Evolutionary conservation across 1,140 invertebrate genomes (phyloP), one percentile per base, ranked within the genome.

Genomic region (Orchestia grillus): DNA sequence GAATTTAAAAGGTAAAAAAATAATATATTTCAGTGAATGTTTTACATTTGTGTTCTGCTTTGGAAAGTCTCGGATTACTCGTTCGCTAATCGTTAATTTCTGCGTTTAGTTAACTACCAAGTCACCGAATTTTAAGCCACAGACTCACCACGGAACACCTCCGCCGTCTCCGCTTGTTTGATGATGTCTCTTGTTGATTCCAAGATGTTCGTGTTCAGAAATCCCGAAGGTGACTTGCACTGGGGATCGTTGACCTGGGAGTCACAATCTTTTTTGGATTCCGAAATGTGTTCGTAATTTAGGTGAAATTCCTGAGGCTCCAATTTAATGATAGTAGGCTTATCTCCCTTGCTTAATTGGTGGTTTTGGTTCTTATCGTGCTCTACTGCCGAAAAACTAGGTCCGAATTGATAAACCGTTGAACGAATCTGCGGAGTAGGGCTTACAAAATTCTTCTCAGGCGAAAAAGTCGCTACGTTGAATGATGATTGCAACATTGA

Each of bases 111-210:
- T 77, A 77, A 36, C 62, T 77, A 77, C 11, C 11, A 36, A 23
- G 36, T 23, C 3, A 8, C 28, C 62, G 36, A 19, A 1, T 19
- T 77, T 23, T 23, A 23, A 36, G 62, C 28, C 28, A 23, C 62
- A 77, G 62, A 77, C 62, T 77, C 28, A 77, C 62, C 62, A 19
- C 62, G 62, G 3, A 77, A 36, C 36, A 77, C 28, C 62, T 36
- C 62, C 11, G 62, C 62, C 62, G 62, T 77, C 62, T 77, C 62
- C 62, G 62, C 62, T 44, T 94, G 92, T 44, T n/a, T 94, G 92
- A 94, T 94, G 16, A 94, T 94, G 19, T 94, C 92, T 44, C 92
- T 44, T n/a, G 92, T 94, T 45, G 92, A 94, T 45, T 94, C 92
- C 92, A 94, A 40, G 19, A 94, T 94, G 44, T 40, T 42, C 11